These are phyloP conservation scores for Chrysolina oricalcia DNA, from an alignment of 2,888 invertebrate genomes.

Conservation along the genomic window DNA sequence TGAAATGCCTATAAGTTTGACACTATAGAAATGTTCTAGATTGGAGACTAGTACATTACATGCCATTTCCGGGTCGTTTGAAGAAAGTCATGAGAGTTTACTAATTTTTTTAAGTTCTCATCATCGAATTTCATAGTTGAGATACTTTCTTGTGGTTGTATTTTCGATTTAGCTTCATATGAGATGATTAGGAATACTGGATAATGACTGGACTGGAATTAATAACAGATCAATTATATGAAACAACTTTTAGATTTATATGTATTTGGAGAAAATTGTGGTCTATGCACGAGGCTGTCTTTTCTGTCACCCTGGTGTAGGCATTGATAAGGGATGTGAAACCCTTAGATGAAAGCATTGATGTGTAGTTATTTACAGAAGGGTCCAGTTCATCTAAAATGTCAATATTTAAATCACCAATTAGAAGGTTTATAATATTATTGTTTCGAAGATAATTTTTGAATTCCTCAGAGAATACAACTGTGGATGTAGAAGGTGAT, in stretches of 20 bases:
- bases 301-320: background rate
- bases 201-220: constrained; percentile 16
- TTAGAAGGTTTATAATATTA: background rate
- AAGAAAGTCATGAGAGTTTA: background rate
- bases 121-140: background rate
- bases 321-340: background rate
- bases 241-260: background rate
- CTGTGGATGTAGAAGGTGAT: background rate
- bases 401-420: background rate
- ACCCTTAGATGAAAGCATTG: constrained; percentile 9
- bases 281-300: background rate
- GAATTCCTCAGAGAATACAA: background rate
- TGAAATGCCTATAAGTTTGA: background rate
- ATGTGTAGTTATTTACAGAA: background rate
- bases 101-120: background rate
- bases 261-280: background rate
- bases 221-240: constrained; percentile 2
- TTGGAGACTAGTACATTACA: background rate
- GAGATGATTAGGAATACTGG: background rate
- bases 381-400: constrained; percentile 6
- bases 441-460: background rate
- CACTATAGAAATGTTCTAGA: background rate
- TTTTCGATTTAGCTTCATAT: background rate
- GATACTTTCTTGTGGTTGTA: background rate
- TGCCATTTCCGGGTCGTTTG: constrained; percentile 6